Percentiles rank a stretch among this genome's conserved stretches.
These are phyloP conservation scores for Eupithecia pulchellata DNA, from an alignment of 2,888 invertebrate species.

Conservation along the genomic window DNA sequence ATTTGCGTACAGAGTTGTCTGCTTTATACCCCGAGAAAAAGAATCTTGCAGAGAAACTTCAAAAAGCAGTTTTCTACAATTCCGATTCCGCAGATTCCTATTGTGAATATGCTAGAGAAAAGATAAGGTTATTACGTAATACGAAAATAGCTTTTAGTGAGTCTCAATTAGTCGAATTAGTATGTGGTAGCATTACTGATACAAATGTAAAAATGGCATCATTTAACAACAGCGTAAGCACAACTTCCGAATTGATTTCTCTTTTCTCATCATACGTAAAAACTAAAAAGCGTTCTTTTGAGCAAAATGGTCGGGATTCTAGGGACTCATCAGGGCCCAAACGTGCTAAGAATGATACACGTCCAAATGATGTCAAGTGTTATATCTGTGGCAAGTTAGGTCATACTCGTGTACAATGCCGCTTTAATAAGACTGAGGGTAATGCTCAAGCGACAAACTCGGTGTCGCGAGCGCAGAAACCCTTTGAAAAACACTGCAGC, in stretches of 20 bases:
- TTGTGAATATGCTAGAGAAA: conserved; percentile 20
- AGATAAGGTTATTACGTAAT: conserved; percentile 5
- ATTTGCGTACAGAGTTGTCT: background rate
- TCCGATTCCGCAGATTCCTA: background rate
- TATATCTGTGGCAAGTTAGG: background rate
- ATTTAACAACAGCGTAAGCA: background rate
- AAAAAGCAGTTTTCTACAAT: background rate
- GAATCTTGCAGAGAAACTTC: conserved; percentile 8
- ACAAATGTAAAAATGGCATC: conserved; percentile 20
- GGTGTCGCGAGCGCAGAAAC: too few relatives aligned
- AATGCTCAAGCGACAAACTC: too few relatives aligned
- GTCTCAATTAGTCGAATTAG: conserved; percentile 13
- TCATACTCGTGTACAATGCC: too few relatives aligned
- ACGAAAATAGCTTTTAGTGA: conserved; percentile 24
- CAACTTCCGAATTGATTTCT: background rate
- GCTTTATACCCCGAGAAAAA: conserved; percentile 10
- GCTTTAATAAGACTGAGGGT: too few relatives aligned
- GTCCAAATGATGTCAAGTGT: too few relatives aligned
- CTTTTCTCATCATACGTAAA: conserved; percentile 10
- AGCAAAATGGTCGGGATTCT: too few relatives aligned
- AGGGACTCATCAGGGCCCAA: too few relatives aligned
- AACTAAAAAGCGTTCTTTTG: background rate
- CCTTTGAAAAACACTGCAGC: too few relatives aligned
- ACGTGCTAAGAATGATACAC: background rate
- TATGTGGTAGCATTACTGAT: conserved; percentile 24